These are phyloP conservation scores for Xanthorhoe spadicearia DNA, from an alignment of 2,888 invertebrate genomes.

Conservation along the genomic window DNA sequence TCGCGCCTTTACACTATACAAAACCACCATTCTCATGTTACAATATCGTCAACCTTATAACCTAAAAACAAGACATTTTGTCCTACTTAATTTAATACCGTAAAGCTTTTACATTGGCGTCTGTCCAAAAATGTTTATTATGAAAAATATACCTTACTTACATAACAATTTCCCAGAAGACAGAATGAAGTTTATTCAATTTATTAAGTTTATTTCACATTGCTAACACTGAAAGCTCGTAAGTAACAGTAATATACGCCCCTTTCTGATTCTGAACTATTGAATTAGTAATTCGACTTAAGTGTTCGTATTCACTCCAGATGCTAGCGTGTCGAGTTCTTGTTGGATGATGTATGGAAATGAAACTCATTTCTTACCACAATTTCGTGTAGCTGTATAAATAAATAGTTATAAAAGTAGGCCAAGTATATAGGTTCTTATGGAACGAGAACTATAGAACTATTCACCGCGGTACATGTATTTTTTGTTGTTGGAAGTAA, in stretches of 20 bases:
- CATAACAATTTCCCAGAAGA: conserved; percentile 3
- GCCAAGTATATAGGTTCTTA: no score
- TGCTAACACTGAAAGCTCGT: conserved; percentile 27
- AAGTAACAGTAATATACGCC: conserved; percentile 34
- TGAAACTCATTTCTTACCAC: conserved; percentile 5
- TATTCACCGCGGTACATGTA: no score
- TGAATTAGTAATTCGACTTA: conserved; percentile 50
- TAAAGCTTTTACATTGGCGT: conserved; percentile 9
- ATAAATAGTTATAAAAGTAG: no score
- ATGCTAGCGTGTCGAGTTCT: conserved; percentile 2
- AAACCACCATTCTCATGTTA: neutral
- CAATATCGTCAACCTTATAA: neutral
- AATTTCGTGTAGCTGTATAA: no score
- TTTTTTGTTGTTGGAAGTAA: no score
- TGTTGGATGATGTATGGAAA: conserved; percentile 4
- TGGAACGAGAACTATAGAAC: no score
- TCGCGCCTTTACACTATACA: no score
- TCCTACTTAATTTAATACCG: neutral
- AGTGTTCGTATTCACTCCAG: conserved; percentile 43
- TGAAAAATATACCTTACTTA: conserved; percentile 9
- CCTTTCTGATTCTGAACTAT: conserved; percentile 45
- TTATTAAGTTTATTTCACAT: conserved; percentile 28
- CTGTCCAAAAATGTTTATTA: conserved; percentile 13
- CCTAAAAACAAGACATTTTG: conserved; percentile 1
- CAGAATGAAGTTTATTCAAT: conserved; percentile 1